Conservation (phyloP, 2,113 vertebrate genomes). For the Mirounga angustirostris region DNA sequence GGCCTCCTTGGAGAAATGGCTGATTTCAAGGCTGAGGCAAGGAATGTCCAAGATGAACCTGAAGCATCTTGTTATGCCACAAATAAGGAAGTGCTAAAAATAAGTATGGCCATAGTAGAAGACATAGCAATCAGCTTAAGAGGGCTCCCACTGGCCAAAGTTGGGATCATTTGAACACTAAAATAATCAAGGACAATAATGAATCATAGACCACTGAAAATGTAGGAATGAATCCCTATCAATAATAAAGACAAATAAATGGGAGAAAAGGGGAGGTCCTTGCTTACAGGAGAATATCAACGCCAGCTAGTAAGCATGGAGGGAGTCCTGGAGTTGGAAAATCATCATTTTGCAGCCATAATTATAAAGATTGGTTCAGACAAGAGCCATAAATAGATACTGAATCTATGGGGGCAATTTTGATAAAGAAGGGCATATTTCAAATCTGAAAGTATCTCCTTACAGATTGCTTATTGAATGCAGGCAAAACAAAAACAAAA, state of each 20-base stretch:
- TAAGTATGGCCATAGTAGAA: neutral
- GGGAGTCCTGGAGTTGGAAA: neutral
- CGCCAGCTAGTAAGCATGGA: neutral
- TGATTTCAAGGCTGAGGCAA: neutral
- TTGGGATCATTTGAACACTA: neutral
- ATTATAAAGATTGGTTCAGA: neutral
- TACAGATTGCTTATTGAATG: neutral
- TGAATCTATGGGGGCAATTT: neutral
- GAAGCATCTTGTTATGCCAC: neutral
- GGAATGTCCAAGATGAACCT: neutral
- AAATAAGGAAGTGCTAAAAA: neutral
- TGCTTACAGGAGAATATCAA: neutral
- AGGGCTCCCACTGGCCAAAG: neutral
- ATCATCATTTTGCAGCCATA: neutral
- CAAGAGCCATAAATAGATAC: neutral
- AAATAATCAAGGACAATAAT: constrained; percentile 27
- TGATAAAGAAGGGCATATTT: neutral
- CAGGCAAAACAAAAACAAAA: neutral
- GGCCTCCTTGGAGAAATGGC: neutral
- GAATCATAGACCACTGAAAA: neutral
- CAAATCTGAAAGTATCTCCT: neutral
- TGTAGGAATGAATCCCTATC: neutral
- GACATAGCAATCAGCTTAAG: neutral
- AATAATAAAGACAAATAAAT: neutral
- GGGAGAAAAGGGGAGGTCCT: neutral